Percentiles rank a stretch among this genome's conserved stretches.
These are phyloP conservation scores for Procapra przewalskii DNA, from an alignment of 2,113 vertebrate species.

Conservation along the genomic window DNA sequence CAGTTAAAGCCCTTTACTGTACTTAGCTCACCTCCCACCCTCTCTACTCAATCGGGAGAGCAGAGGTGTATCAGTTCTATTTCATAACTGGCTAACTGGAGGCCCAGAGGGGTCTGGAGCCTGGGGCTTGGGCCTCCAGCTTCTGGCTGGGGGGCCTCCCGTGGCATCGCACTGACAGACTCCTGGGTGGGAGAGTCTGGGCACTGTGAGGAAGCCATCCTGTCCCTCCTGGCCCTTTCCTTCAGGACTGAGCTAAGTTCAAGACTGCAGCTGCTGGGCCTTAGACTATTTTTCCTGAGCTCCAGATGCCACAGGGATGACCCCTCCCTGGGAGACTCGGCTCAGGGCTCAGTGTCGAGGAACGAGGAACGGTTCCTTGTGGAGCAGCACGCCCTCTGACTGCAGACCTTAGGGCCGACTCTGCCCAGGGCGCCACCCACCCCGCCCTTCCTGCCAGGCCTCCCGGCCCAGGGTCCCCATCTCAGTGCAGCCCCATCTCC, in stretches of 20 bases:
- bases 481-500: too few species aligned
- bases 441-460: too few species aligned
- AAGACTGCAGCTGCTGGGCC: background rate
- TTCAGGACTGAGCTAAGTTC: background rate
- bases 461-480: background rate
- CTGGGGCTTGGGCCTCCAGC: background rate
- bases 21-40: background rate
- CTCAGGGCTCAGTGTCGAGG: background rate
- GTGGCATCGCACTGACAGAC: background rate
- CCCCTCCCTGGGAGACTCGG: background rate
- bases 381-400: rapidly evolving
- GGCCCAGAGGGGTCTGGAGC: background rate
- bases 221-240: background rate
- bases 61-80: background rate
- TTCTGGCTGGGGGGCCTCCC: background rate
- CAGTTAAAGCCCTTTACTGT: background rate
- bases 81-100: background rate
- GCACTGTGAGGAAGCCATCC: background rate
- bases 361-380: background rate
- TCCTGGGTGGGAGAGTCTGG: background rate
- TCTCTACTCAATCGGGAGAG: background rate
- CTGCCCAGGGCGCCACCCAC: background rate
- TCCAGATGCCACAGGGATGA: background rate
- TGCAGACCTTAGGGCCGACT: background rate
- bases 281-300: background rate